Evolutionary conservation across 92 coral and sea anemone species (phyloP).

Genomic region (Meandrina meandrites): DNA sequence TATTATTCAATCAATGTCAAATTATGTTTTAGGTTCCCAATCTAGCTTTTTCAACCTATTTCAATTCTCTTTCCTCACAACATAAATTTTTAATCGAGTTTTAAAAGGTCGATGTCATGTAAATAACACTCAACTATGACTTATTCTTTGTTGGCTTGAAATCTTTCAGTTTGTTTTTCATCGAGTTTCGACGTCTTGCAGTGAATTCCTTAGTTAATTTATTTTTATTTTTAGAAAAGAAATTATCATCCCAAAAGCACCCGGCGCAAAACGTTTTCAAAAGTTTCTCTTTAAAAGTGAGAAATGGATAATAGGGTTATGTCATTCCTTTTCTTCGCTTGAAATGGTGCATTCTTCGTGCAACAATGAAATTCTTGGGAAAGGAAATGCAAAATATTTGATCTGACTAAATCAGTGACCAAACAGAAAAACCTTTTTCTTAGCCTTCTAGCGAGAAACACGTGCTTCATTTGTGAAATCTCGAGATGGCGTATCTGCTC

Average conservation of each 20-base stretch:
- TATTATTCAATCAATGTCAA: background rate
- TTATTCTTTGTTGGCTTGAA: too few species aligned
- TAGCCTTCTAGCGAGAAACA: background rate
- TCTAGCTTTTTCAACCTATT: background rate
- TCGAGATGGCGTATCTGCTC: background rate
- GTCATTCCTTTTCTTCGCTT: background rate
- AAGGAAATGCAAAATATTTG: too few species aligned
- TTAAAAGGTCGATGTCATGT: background rate
- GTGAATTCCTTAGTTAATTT: slow-evolving; percentile 16
- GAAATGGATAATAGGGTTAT: slow-evolving; percentile 8
- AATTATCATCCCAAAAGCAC: slow-evolving; percentile 8
- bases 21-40: background rate
- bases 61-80: background rate
- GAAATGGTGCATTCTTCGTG: too few species aligned
- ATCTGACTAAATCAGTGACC: background rate
- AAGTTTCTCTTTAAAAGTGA: background rate
- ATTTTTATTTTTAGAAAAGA: background rate
- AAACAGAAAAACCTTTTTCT: background rate
- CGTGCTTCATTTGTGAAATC: background rate
- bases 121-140: slow-evolving; percentile 2
- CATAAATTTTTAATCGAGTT: slow-evolving; percentile 7
- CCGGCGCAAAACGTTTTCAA: background rate
- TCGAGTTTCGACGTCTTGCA: slow-evolving; percentile 14
- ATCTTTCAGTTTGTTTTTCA: slow-evolving; percentile 6
- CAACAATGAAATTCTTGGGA: too few species aligned